Evolutionary conservation across 2,888 invertebrate species (phyloP).

Genomic region (Micoletzkya japonica): DNA sequence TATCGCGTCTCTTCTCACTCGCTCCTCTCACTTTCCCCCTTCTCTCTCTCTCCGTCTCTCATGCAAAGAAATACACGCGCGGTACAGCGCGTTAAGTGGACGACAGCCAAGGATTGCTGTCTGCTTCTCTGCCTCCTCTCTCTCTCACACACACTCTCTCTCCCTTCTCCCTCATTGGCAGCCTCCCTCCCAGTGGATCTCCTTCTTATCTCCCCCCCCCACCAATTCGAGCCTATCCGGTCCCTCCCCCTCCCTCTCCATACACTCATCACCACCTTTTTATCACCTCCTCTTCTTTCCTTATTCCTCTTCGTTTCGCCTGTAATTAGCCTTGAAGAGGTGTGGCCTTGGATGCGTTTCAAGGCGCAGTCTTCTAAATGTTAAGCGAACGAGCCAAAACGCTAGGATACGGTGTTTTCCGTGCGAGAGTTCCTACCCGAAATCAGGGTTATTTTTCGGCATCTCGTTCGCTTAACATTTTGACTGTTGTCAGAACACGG

Average conservation of each 20-base stretch:
- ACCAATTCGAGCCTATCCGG: neutral
- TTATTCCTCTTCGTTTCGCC: neutral
- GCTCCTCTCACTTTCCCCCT: neutral
- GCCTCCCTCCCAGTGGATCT: neutral
- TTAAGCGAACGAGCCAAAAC: too few relatives aligned
- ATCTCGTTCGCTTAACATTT: too few relatives aligned
- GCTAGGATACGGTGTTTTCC: too few relatives aligned
- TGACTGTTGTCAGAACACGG: too few relatives aligned
- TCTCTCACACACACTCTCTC: slow-evolving; percentile 19
- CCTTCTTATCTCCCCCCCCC: slow-evolving; percentile 6
- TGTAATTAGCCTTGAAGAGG: too few relatives aligned
- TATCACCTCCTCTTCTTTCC: neutral
- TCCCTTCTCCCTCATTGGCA: neutral
- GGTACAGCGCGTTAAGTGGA: neutral
- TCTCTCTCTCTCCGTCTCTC: neutral
- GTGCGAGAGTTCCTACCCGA: too few relatives aligned
- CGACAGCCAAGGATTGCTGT: neutral
- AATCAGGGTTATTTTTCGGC: too few relatives aligned
- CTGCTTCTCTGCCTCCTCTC: neutral
- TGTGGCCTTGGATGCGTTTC: too few relatives aligned
- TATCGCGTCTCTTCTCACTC: neutral
- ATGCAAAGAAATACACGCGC: neutral
- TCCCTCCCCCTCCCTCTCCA: neutral
- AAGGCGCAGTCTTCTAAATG: too few relatives aligned
- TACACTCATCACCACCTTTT: neutral